Evolutionary conservation across 2,113 vertebrate genomes (phyloP).

Genomic region (Pangasianodon hypophthalmus): DNA sequence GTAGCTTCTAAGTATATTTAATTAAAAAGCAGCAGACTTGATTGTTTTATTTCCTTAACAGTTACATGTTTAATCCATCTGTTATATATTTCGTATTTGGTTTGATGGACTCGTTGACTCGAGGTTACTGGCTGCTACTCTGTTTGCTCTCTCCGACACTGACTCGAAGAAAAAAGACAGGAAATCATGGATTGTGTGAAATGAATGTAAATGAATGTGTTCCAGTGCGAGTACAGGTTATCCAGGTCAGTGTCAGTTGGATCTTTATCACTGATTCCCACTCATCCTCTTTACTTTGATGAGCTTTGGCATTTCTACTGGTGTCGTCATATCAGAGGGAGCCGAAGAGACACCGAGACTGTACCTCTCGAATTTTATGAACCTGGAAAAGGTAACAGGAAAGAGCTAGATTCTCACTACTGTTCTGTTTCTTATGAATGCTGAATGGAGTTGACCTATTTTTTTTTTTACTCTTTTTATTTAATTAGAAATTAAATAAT

Average conservation of each 20-base stretch:
- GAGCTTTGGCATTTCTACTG: not conserved
- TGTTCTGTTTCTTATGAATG: not conserved
- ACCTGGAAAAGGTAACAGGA: not conserved
- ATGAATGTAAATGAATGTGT: not conserved
- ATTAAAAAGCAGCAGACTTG: not conserved
- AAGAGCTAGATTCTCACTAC: not conserved
- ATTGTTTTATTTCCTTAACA: not conserved
- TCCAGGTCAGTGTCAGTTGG: not conserved
- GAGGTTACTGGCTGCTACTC: not conserved
- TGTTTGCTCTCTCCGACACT: not conserved
- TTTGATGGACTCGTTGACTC: not conserved
- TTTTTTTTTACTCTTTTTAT: not conserved
- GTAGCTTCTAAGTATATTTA: not conserved
- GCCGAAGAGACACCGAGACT: not conserved
- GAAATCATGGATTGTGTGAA: not conserved
- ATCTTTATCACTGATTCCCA: constrained; percentile 6
- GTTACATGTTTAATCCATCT: not conserved
- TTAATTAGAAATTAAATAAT: too few species aligned
- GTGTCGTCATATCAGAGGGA: constrained; percentile 1
- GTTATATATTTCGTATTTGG: not conserved
- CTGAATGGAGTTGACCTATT: not conserved
- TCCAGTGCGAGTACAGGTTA: not conserved
- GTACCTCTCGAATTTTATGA: not conserved
- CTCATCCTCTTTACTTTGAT: constrained; percentile 15
- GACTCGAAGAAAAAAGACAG: not conserved